phyloP scores from a whole-genome alignment of 2,113 vertebrate genomes.

The Ochotona princeps region DNA sequence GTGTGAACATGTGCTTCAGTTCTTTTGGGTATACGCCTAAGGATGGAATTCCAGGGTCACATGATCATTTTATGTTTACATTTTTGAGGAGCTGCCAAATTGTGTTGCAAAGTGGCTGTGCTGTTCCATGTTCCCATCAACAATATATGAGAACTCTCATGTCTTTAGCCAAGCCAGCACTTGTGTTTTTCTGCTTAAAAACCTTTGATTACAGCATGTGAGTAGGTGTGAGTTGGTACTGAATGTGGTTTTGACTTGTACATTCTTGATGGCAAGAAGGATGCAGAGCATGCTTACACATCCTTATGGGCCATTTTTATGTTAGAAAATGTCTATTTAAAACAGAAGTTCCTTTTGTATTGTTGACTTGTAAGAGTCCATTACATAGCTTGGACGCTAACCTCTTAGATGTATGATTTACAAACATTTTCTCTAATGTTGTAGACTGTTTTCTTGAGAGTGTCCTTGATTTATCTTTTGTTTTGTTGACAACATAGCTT shows the following conservation, averaged over 20 bases:
- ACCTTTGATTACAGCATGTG: not conserved
- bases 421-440: not conserved
- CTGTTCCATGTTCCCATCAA: not conserved
- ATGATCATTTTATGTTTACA: not conserved
- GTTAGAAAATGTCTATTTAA: not conserved
- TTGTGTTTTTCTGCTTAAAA: not conserved
- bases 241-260: not conserved
- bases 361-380: not conserved
- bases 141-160: not conserved
- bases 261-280: not conserved
- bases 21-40: not conserved
- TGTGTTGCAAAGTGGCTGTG: not conserved
- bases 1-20: not conserved
- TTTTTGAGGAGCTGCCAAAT: constrained; percentile 8
- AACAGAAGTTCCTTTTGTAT: not conserved
- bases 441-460: not conserved
- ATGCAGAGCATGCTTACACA: not conserved
- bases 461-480: not conserved
- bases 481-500: not conserved
- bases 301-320: not conserved
- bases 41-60: not conserved
- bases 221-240: not conserved
- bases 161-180: not conserved
- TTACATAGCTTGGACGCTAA: not conserved
- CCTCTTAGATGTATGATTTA: not conserved